phyloP scores from a whole-genome alignment of 2,888 invertebrate genomes.

The Globia sparganii region DNA sequence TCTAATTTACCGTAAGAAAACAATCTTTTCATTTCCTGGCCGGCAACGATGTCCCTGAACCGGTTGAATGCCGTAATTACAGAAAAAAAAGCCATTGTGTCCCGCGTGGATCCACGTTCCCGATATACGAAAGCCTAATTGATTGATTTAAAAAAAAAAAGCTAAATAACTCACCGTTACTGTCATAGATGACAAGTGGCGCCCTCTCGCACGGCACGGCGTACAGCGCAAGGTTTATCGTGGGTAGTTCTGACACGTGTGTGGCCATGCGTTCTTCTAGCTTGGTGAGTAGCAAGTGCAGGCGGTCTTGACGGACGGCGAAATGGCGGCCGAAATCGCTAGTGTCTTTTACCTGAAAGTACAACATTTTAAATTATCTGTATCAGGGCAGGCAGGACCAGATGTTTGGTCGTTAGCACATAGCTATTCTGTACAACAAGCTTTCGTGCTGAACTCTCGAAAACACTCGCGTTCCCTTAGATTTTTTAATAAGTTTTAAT shows the following conservation, averaged over 20 bases:
- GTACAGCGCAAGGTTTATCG: conserved; percentile 96
- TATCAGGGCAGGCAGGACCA: not conserved
- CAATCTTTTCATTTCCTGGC: not conserved
- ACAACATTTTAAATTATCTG: not conserved
- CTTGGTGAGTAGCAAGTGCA: conserved; percentile 96
- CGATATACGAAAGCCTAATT: not conserved
- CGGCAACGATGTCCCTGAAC: too few relatives aligned
- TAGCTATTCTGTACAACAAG: not conserved
- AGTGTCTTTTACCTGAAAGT: conserved; percentile 73
- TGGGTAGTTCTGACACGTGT: conserved; percentile 95
- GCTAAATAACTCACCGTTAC: conserved; percentile 73
- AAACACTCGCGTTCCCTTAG: not conserved
- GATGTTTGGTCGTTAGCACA: not conserved
- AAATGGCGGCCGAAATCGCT: conserved; percentile 89
- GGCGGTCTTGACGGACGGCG: conserved; percentile 92
- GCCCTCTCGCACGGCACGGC: conserved; percentile 93
- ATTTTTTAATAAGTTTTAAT: not conserved
- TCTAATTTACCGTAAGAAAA: not conserved
- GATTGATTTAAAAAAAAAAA: not conserved
- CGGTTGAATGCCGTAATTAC: too few relatives aligned
- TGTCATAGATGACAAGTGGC: conserved; percentile 93
- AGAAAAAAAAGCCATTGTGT: too few relatives aligned
- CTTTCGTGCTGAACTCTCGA: not conserved
- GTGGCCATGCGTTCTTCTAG: conserved; percentile 96
- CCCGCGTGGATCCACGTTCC: too few relatives aligned